These are phyloP conservation scores for Microlaimidae sp. DNA, from an alignment of 2,888 invertebrate species.

Conservation along the genomic window DNA sequence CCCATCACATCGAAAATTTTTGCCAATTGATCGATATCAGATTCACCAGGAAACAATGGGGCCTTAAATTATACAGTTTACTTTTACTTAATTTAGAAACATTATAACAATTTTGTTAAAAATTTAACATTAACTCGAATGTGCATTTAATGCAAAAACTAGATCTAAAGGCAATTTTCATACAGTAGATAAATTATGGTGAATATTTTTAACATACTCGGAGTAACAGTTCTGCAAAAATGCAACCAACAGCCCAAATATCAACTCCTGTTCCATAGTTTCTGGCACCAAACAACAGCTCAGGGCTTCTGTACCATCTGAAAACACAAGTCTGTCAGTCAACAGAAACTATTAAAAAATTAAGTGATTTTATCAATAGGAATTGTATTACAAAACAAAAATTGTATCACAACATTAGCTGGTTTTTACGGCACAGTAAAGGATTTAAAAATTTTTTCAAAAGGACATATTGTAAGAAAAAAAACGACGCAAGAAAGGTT, in stretches of 20 bases:
- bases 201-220: no score
- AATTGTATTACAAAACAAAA: conserved; percentile 3
- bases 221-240: conserved; percentile 81
- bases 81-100: no score
- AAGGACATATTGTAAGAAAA: no score
- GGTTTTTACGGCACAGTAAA: no score
- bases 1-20: conserved; percentile 88
- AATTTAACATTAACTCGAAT: no score
- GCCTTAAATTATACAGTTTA: conserved; percentile 39
- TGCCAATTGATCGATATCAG: conserved; percentile 85
- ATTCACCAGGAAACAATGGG: conserved; percentile 87
- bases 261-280: conserved; percentile 76
- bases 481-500: no score
- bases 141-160: no score
- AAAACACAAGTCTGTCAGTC: no score
- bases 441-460: neutral
- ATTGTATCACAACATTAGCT: neutral
- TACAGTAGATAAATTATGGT: no score
- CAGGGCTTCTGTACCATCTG: conserved; percentile 84
- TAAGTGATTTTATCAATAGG: conserved; percentile 3
- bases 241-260: conserved; percentile 85
- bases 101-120: no score
- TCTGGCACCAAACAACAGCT: conserved; percentile 75
- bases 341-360: conserved; percentile 10
- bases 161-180: no score